Base-by-base conservation (phyloP, 2,888 invertebrate species). In the Exocentrus adspersus region DNA sequence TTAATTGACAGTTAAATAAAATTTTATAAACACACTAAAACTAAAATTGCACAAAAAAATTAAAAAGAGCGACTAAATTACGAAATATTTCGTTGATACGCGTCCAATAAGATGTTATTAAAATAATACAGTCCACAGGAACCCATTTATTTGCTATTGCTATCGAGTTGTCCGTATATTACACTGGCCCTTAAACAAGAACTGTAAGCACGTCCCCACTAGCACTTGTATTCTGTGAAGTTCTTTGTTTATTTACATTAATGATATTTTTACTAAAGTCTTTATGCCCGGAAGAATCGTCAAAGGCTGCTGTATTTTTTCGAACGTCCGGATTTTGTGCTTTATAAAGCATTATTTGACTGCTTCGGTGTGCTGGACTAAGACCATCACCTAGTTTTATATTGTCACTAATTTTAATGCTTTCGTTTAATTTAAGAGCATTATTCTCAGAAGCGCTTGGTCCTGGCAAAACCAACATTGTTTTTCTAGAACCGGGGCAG, bases 311-410 rank as follows among this genome's bases (percentile, higher is more conserved):
- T 54, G 92, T 93, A 82, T 92, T 93, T 84, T 93, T 93, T 76
- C 92, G 87, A 81, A 92, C 91, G 81, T 93, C 93, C 53, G 91
- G 89, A 82, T 93, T 92, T 80, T 92, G 93, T 66, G 93, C 91
- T 84, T 94, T 94, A 84, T 92, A 93, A 68, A 93, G 85, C 81
- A 90, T 84, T 73, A 91, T 88, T 76, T 88, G 87, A 67, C 87
- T 88, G 77, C 85, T 86, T 43, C 87, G 82, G 75, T 87, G 87
- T 19, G 81, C 80, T 12, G 82, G 80, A 65, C 82, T 82, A 24
- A 83, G 71, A 9, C 82, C 82, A 57, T 81, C 81, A 46, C 76
- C 75, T 56, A 78, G 67, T 56, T 78, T 78, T 17, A 76, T 74
- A 57, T 71, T 73, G 19, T 74, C 71, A 53, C 68, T 65, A 54